These are phyloP conservation scores for Lepus oiostolus DNA, from an alignment of 2,797 vertebrate genomes.

Conservation along the genomic window DNA sequence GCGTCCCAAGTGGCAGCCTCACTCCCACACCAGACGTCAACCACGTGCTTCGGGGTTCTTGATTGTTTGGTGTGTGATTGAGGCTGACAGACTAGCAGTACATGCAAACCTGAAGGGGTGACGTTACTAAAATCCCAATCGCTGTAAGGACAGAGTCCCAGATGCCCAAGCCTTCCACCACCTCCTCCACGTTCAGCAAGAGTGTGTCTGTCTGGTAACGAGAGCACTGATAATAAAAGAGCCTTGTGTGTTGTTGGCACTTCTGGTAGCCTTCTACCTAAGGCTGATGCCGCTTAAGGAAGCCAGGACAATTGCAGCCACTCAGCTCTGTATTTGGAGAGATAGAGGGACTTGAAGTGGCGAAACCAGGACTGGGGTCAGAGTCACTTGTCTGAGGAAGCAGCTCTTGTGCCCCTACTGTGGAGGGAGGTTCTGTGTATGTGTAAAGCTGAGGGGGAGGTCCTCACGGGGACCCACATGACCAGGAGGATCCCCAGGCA, in stretches of 20 bases:
- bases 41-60: not conserved
- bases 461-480: not conserved
- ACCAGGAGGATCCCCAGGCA: not conserved
- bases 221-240: not conserved
- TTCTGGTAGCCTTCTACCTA: not conserved
- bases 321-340: not conserved
- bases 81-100: not conserved
- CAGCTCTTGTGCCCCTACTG: not conserved
- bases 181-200: not conserved
- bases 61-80: not conserved
- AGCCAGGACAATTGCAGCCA: accelerated
- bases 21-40: no score
- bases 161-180: not conserved
- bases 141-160: not conserved
- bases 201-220: not conserved
- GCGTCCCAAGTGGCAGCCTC: no score
- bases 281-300: not conserved
- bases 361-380: not conserved
- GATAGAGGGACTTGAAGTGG: not conserved
- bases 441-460: not conserved
- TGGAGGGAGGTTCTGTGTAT: not conserved
- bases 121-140: not conserved
- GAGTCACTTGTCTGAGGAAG: not conserved
- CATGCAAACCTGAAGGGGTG: not conserved
- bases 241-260: not conserved